Evolutionary conservation across 2,888 invertebrate species (phyloP).

Genomic region (Dendrolimus houi): DNA sequence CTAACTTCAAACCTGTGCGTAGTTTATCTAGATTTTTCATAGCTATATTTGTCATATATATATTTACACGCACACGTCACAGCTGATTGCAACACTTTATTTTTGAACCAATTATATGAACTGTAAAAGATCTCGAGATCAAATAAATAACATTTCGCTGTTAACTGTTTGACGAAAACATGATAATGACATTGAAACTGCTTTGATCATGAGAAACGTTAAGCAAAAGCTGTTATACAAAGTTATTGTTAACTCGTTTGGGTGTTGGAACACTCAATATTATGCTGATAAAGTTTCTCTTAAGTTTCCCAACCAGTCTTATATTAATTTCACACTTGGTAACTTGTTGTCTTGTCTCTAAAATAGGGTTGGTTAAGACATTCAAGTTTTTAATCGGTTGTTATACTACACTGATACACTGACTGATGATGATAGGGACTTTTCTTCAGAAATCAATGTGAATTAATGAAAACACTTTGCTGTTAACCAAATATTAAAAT

Average conservation of each 20-base stretch:
- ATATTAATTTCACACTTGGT: constrained; percentile 22
- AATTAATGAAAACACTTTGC: background rate
- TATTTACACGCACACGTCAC: background rate
- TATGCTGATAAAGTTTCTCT: constrained; percentile 15
- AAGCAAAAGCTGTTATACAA: background rate
- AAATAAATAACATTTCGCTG: background rate
- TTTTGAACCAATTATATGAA: too few relatives aligned
- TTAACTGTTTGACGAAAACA: background rate
- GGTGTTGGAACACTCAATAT: constrained; percentile 10
- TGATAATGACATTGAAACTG: background rate
- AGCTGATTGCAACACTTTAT: background rate
- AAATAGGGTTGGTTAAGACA: background rate
- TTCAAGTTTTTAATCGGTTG: too few relatives aligned
- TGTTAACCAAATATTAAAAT: background rate
- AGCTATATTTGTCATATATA: background rate
- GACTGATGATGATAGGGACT: too few relatives aligned
- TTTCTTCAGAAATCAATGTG: background rate
- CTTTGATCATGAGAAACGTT: background rate
- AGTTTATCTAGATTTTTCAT: too few relatives aligned
- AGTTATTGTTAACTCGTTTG: background rate
- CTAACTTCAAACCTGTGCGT: background rate
- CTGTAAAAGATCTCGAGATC: background rate
- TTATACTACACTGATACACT: too few relatives aligned
- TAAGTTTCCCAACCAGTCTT: constrained; percentile 11
- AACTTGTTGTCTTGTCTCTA: constrained; percentile 8